Conservation (phyloP, 2,113 vertebrate species). For the Agapornis roseicollis region DNA sequence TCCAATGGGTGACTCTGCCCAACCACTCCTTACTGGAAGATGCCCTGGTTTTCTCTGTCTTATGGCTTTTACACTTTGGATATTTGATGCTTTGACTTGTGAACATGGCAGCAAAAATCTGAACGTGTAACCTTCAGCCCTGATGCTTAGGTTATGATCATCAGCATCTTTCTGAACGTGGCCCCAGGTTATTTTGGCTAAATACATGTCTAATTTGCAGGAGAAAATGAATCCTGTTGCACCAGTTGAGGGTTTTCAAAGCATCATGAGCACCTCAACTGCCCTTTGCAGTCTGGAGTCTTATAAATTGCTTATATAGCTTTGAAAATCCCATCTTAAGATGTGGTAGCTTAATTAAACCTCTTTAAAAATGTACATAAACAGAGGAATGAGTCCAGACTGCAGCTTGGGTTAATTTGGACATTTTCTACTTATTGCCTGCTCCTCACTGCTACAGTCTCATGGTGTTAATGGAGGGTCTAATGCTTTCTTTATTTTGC, state of each 20-base stretch:
- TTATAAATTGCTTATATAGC: neutral
- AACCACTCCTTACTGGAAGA: neutral
- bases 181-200: neutral
- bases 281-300: neutral
- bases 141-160: neutral
- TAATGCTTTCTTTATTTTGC: neutral
- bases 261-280: neutral
- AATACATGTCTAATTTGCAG: neutral
- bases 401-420: neutral
- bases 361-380: neutral
- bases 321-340: conserved; percentile 3
- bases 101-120: neutral
- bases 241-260: neutral
- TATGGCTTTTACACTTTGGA: neutral
- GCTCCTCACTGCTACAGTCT: neutral
- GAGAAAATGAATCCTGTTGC: neutral
- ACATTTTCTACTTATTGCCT: neutral
- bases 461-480: neutral
- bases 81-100: neutral
- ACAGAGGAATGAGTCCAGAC: neutral
- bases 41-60: neutral
- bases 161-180: neutral
- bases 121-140: neutral
- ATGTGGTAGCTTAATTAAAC: neutral
- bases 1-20: neutral